Evolutionary conservation across 2,113 vertebrate genomes (phyloP).

Genomic region (Hemiscyllium ocellatum): DNA sequence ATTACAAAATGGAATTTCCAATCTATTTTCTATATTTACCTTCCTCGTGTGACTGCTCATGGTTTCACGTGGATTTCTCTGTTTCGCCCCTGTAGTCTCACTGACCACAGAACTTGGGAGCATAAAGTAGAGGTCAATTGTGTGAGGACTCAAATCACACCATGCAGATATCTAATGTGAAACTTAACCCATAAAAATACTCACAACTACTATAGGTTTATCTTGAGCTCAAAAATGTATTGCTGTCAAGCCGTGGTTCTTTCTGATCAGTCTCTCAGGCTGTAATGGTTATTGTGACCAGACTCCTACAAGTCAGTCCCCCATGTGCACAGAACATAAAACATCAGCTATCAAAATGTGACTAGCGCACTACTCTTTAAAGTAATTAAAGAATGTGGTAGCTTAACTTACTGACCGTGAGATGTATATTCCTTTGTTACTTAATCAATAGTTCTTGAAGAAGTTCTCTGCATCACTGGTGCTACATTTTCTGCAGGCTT

Average conservation of each 20-base stretch:
- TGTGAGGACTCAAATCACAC: not conserved
- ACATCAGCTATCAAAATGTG: not conserved
- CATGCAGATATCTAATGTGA: not conserved
- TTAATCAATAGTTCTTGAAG: conserved; percentile 27
- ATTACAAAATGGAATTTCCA: not conserved
- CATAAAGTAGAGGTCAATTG: not conserved
- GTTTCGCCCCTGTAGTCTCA: not conserved
- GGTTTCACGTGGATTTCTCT: not conserved
- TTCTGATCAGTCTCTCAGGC: not conserved
- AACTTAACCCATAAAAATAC: not conserved
- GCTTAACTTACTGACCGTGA: conserved; percentile 31
- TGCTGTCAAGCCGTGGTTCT: not conserved
- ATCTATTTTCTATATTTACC: not conserved
- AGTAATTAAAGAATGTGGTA: not conserved
- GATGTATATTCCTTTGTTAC: conserved; percentile 1
- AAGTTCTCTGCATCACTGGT: conserved; percentile 1
- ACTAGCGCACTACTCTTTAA: conserved; percentile 5
- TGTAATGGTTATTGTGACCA: not conserved
- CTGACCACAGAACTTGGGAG: not conserved
- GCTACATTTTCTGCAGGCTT: not conserved
- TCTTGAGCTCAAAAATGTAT: not conserved
- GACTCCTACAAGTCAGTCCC: not conserved
- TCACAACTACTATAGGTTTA: not conserved
- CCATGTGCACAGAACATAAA: not conserved
- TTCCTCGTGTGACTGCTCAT: not conserved